These are phyloP conservation scores for Pseudomyrmex concolor DNA, from an alignment of 1,140 invertebrate species.

Conservation along the genomic window DNA sequence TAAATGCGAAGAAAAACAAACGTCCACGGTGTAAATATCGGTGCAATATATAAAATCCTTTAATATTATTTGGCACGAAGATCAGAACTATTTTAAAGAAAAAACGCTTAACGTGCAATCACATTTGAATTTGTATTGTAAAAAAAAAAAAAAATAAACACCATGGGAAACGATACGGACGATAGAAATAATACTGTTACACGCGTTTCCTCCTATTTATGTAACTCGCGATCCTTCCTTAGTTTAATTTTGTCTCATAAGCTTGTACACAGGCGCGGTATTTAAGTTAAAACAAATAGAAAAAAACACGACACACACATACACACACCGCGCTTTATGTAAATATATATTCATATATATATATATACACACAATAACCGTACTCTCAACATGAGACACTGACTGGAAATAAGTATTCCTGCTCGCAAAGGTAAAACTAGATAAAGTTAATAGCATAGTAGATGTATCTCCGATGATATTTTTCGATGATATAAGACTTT, in stretches of 20 bases:
- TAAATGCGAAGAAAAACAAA: conserved; percentile 63
- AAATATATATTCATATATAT: conserved; percentile 20
- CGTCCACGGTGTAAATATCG: conserved; percentile 83
- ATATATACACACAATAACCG: conserved; percentile 66
- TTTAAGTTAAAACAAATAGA: conserved; percentile 37
- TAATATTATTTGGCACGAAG: conserved; percentile 75
- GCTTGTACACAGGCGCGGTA: conserved; percentile 29
- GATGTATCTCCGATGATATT: conserved; percentile 82
- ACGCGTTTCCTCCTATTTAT: conserved; percentile 62
- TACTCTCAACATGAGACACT: conserved; percentile 74
- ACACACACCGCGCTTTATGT: conserved; percentile 1
- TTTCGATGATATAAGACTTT: conserved; percentile 80
- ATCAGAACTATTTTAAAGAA: conserved; percentile 68
- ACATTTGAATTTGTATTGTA: conserved; percentile 65
- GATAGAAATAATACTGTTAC: conserved; percentile 32
- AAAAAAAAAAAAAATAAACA: conserved; percentile 36
- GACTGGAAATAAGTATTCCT: conserved; percentile 83
- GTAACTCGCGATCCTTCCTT: conserved; percentile 66
- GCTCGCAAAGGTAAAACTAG: conserved; percentile 78
- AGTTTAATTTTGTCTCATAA: conserved; percentile 68
- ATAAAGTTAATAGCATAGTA: conserved; percentile 79
- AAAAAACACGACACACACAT: conserved; percentile 23
- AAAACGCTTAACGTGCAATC: conserved; percentile 14
- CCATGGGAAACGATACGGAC: conserved; percentile 45
- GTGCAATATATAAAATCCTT: conserved; percentile 79